Evolutionary conservation across 1,140 invertebrate species (phyloP), one percentile per base, ranked within the genome.

Genomic region (Zaprionus capensis): DNA sequence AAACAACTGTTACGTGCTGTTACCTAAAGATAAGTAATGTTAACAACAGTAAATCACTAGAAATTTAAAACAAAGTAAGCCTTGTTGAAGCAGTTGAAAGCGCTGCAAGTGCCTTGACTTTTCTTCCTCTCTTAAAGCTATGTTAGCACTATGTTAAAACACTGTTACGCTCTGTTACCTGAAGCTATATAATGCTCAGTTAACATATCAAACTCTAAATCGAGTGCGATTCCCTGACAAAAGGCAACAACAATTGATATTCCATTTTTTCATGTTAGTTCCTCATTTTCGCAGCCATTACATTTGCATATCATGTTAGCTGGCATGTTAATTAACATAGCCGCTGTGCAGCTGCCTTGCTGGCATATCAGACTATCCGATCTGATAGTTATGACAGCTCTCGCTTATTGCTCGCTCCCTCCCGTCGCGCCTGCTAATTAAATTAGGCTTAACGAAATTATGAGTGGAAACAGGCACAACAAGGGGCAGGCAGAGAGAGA

Each of bases 401-500:
- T 55, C 24, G 11, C 17, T 20, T 56, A 28, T 15, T 62, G 64
- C 17, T 20, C 41, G n/a, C 63, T 44, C 41, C 15, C 65, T 57
- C 31, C 38, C 65, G 69, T 77, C 76, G 80, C 76, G 80, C 77
- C 67, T 73, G 26, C 88, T 90, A 90, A 88, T 88, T 90, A 76
- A 88, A 69, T 69, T 69, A 69, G 66, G 56, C 55, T 26, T 49
- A 58, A 22, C 46, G 46, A 49, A 44, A 66, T 66, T 66, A 57
- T 41, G 46, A 51, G 46, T 51, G 46, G 46, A 46, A 46, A 4
- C 41, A 46, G 41, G n/a, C 41, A 46, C n/a, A 17, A 7, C 41
- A 46, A 17, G n/a, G 41, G 41, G 7, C 7, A 17, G 41, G n/a
- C 7, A 9, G 20, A 28, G 4, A 31, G 26, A 20, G 44, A 7